Percentiles rank a stretch among this genome's conserved stretches.
Conservation (phyloP, 2,888 invertebrate species). For the Cantharis flavilabris region DNA sequence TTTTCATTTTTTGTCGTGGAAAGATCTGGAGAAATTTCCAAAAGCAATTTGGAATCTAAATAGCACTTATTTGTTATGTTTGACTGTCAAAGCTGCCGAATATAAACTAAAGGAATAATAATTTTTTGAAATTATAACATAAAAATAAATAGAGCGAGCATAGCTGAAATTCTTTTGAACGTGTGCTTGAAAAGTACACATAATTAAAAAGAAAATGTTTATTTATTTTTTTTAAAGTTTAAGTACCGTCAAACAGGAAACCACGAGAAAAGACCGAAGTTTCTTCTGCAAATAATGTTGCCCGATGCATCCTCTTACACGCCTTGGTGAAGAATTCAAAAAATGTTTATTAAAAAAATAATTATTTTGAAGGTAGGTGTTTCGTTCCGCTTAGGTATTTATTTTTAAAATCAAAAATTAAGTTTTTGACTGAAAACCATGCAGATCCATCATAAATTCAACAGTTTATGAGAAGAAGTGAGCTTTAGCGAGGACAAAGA, state of each 20-base stretch:
- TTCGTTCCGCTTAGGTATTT: background rate
- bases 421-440: background rate
- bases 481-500: background rate
- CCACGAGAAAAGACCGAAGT: constrained; percentile 23
- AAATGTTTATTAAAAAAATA: background rate
- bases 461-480: background rate
- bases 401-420: background rate
- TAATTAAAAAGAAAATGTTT: constrained; percentile 22
- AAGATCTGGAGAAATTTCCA: background rate
- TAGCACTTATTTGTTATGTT: background rate
- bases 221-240: constrained; percentile 23
- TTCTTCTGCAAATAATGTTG: constrained; percentile 27
- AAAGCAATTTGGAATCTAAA: background rate
- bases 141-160: constrained; percentile 20
- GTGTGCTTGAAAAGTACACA: constrained; percentile 23
- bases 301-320: constrained; percentile 20
- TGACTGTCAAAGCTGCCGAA: background rate
- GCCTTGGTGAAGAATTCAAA: constrained; percentile 15
- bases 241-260: constrained; percentile 28
- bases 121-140: background rate
- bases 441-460: background rate
- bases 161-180: constrained; percentile 24
- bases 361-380: background rate
- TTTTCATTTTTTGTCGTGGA: background rate
- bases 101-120: background rate